Base-by-base conservation (phyloP, 2,888 invertebrate genomes). In the Mythimna vitellina region DNA sequence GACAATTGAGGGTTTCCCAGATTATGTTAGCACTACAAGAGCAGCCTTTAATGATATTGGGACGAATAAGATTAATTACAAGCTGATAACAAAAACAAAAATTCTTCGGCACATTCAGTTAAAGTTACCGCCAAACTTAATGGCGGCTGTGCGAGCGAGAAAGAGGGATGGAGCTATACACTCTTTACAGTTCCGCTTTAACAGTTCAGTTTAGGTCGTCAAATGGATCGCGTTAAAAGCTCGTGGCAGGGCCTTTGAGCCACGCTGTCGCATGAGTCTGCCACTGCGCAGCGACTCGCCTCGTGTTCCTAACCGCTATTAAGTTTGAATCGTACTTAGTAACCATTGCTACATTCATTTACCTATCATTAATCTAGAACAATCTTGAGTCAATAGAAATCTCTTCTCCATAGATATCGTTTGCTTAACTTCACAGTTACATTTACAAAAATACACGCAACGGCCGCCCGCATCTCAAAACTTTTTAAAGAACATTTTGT, bases 371-470 rank as follows among this genome's bases (percentile, higher is more conserved):
- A 66, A 67, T 56, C 42, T 79, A 79, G 60, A 79, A 76, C 79
- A 82, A 76, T 76, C 75, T 29, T 56, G 65, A 81, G 84, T 78
- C 82, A 78, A 83, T 81, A 84, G 63, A 84, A 79, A 68, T 79
- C 70, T 79, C 74, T 62, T 79, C 70, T 73, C 42, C 42, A 49
- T 75, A 57, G 70, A 73, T 74, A 75, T 79, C 32, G 20, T 56
- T 64, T 64, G 46, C 61, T 58, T 56, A 67, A 65, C 56, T 75
- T 82, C 71, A 71, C 81, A 76, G 17, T 73, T 35, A 64, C 73
- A 54, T 63, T 73, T 84, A 84, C 58, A 84, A 84, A 84, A 84
- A 84, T 84, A 84, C 82, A 78, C 81, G 53, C 57, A 35, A 62
- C 32, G 51, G 65, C 51, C 9, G 22, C 0, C 42, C 53, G n/a